Conservation (phyloP, 1,140 invertebrate species). For the Drosophila obscura region DNA sequence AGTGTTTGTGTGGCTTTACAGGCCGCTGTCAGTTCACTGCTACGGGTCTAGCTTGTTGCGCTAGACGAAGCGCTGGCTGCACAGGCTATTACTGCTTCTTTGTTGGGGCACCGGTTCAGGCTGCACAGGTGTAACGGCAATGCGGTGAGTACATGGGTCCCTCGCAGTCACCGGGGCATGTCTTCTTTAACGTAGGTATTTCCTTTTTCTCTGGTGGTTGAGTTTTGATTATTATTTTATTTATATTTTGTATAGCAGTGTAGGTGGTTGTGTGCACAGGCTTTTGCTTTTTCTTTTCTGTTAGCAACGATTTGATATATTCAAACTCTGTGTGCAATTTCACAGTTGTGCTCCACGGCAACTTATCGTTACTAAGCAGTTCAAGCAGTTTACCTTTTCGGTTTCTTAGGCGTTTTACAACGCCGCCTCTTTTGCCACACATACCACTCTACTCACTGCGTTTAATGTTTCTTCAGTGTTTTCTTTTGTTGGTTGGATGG, state of each 20-base stretch:
- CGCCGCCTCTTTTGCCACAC: too few species aligned
- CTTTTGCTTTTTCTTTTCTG: not conserved
- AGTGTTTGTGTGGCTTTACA: too few species aligned
- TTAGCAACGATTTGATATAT: too few species aligned
- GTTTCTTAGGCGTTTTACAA: too few species aligned
- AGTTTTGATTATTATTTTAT: not conserved
- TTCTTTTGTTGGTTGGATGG: too few species aligned
- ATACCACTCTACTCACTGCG: too few species aligned
- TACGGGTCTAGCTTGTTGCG: not conserved
- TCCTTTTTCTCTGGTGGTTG: too few species aligned
- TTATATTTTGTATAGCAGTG: not conserved
- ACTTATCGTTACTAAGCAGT: too few species aligned
- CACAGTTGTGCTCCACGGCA: too few species aligned
- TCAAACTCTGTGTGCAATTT: too few species aligned
- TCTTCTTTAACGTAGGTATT: not conserved
- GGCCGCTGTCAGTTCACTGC: not conserved
- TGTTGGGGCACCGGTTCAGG: slow-evolving; percentile 10
- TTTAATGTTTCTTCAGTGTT: too few species aligned
- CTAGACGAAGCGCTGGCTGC: not conserved
- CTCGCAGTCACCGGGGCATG: slow-evolving; percentile 13
- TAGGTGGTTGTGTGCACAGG: slow-evolving; percentile 5
- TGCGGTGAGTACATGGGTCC: slow-evolving; percentile 3
- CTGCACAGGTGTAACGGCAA: slow-evolving; percentile 15
- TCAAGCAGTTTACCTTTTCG: too few species aligned
- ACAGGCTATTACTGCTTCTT: not conserved